phyloP scores from a whole-genome alignment of 2,888 invertebrate species.

The Stenurella melanura region DNA sequence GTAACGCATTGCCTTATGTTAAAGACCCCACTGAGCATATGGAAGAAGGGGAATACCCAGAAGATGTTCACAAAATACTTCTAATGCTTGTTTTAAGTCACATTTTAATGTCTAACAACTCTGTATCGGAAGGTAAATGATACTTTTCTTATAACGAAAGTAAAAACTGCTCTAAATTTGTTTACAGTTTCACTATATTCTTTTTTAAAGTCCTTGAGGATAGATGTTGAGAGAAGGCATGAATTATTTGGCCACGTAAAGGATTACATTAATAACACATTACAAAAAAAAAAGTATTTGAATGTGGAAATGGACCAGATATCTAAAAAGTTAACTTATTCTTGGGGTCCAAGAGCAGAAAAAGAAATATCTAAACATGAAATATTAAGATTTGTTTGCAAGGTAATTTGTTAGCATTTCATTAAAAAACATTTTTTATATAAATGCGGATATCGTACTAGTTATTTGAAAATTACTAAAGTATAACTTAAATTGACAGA shows the following conservation, averaged over 20 bases:
- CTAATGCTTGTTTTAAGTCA: conserved; percentile 62
- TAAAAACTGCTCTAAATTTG: not conserved
- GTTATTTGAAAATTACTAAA: no score
- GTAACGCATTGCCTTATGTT: conserved; percentile 58
- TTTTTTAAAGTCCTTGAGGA: conserved; percentile 60
- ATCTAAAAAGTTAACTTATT: conserved; percentile 56
- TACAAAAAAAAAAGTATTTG: conserved; percentile 62
- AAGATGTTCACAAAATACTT: conserved; percentile 60
- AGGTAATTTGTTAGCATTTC: conserved; percentile 49
- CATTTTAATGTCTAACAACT: conserved; percentile 62
- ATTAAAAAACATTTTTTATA: no score
- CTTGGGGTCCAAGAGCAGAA: conserved; percentile 64
- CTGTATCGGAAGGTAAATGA: conserved; percentile 61
- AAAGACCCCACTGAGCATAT: conserved; percentile 51
- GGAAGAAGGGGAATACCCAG: conserved; percentile 51
- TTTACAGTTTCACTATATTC: conserved; percentile 60
- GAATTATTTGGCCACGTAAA: conserved; percentile 63
- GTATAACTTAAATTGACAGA: no score
- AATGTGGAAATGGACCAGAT: conserved; percentile 57
- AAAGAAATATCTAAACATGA: conserved; percentile 64
- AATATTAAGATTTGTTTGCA: conserved; percentile 63
- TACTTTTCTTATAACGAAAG: conserved; percentile 9
- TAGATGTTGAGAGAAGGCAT: conserved; percentile 60
- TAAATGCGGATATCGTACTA: no score
- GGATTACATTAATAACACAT: conserved; percentile 58